Evolutionary conservation across 2,797 vertebrate species (phyloP), one percentile per base, ranked within the genome.

Genomic region (Poeciliopsis gracilis): DNA sequence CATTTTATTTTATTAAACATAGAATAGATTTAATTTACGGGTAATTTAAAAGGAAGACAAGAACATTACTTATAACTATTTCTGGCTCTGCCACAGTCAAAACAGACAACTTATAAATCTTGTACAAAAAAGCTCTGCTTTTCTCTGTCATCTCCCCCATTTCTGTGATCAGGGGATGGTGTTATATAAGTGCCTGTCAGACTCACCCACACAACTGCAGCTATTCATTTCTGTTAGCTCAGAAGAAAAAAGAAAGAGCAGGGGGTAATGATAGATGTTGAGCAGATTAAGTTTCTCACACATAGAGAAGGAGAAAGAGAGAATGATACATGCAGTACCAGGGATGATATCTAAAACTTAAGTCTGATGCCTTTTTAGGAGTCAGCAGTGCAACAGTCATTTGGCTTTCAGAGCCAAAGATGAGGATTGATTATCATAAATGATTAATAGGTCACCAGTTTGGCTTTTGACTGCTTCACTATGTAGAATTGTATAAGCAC

Each of bases 171-270:
- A 90, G 83, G 76, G 85, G 80, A 88, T 87, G 79, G 77, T 84
- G 78, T 91, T 91, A 88, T 82, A 81, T 91, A 88, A 91, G 84
- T 75, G 70, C 83, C 85, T 81, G 75, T 87, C 80, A 90, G 85
- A 81, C 81, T 92, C 89, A 81, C 86, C 87, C 88, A 91, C 88
- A 86, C 79, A 86, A 81, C 84, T 90, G 86, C 90, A 88, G 84
- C 71, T 6, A 87, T 89, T 84, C 75, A 83, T 88, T 82, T 80
- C 80, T 85, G 75, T 79, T 89, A 77, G 79, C 80, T 83, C 53
- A 78, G 75, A 83, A 0, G 59, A 71, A 87, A 87, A 76, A 74
- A 53, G 45, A 80, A 70, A 77, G 61, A 47, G 72, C 41, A 72
- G 16, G 74, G 61, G 72, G 73, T 83, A 80, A 77, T 89, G 82